Percentiles rank a stretch among this genome's conserved stretches.
Conservation (phyloP, 2,888 invertebrate species). For the Drosophila yooni region DNA sequence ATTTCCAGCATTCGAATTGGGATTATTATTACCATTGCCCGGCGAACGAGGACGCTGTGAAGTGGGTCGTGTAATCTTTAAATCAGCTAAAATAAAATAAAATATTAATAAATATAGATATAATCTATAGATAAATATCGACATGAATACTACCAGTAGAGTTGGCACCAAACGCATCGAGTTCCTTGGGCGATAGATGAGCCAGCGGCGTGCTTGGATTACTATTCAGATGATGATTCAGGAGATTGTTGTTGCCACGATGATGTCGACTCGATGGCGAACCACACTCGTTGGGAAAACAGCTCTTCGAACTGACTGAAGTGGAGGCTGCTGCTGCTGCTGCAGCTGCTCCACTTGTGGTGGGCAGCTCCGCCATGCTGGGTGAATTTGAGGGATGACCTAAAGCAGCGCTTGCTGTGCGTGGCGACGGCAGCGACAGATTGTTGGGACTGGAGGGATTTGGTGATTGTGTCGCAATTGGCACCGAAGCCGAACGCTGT, state of each 20-base stretch:
- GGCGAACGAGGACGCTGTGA: constrained; percentile 83
- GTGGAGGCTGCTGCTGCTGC: constrained; percentile 25
- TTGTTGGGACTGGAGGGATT: constrained; percentile 91
- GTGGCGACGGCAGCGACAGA: constrained; percentile 90
- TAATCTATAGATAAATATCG: background rate
- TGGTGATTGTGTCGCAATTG: constrained; percentile 90
- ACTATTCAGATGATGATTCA: constrained; percentile 87
- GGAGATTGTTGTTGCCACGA: constrained; percentile 39
- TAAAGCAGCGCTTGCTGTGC: constrained; percentile 81
- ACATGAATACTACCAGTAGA: constrained; percentile 26
- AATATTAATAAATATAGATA: background rate
- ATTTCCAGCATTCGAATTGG: constrained; percentile 31
- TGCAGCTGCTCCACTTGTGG: constrained; percentile 83
- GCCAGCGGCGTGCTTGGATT: constrained; percentile 90
- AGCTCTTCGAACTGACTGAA: constrained; percentile 49
- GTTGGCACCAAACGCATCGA: constrained; percentile 67
- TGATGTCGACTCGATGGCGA: constrained; percentile 66
- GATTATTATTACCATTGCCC: constrained; percentile 26
- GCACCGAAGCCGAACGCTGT: constrained; percentile 90
- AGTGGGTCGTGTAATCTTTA: constrained; percentile 84
- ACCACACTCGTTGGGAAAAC: constrained; percentile 66
- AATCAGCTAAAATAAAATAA: constrained; percentile 66
- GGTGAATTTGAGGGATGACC: constrained; percentile 90
- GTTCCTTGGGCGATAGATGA: constrained; percentile 87
- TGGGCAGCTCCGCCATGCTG: constrained; percentile 86